These are phyloP conservation scores for Albula goreensis DNA, from an alignment of 2,113 vertebrate genomes.

Conservation along the genomic window DNA sequence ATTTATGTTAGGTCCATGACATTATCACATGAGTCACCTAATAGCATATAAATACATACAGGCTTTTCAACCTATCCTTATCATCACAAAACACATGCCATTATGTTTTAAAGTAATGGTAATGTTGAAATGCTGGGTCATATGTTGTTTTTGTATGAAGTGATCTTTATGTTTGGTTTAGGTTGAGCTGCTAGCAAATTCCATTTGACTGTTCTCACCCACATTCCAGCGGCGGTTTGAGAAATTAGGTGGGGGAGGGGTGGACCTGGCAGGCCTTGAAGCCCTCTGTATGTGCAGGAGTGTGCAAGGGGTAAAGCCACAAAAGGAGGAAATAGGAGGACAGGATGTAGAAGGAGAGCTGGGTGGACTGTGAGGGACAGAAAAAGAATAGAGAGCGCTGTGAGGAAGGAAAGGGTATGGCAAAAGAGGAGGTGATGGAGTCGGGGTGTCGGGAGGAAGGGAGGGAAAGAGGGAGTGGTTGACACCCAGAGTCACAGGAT, in stretches of 20 bases:
- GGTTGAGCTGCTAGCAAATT: neutral
- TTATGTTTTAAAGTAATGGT: neutral
- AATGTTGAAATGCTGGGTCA: neutral
- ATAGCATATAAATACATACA: neutral
- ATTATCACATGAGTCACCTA: neutral
- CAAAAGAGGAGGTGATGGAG: neutral
- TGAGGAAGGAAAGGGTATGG: neutral
- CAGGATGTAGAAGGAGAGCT: neutral
- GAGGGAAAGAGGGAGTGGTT: neutral
- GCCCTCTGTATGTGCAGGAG: neutral
- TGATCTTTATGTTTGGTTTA: neutral
- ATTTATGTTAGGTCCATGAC: neutral
- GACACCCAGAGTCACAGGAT: neutral
- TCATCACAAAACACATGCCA: neutral
- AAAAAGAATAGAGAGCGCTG: slow-evolving; percentile 34
- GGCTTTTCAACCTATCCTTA: neutral
- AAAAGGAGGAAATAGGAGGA: neutral
- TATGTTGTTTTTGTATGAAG: neutral
- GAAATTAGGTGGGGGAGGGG: slow-evolving; percentile 6
- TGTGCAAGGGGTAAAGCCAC: slow-evolving; percentile 11
- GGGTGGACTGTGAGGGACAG: neutral
- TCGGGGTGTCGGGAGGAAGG: neutral
- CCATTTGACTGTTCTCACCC: neutral
- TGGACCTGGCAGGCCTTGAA: slow-evolving; percentile 5
- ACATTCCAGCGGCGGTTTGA: neutral